Evolutionary conservation across 92 coral and sea anemone genomes (phyloP).

Genomic region (Muricea muricata): DNA sequence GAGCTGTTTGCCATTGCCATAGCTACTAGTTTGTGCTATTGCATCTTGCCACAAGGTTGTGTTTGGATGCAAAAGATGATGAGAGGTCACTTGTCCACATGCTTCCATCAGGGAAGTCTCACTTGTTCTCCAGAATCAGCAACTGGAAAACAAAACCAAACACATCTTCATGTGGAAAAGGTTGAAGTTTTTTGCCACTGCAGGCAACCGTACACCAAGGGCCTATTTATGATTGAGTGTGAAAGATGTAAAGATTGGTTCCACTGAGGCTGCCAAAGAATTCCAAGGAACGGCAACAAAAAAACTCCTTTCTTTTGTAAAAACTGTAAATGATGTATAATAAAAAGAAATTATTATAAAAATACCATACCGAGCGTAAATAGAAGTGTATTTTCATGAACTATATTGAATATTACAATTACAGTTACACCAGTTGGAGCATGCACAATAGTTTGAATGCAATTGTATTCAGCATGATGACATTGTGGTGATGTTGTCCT

Average conservation of each 20-base stretch:
- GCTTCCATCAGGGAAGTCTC: background rate
- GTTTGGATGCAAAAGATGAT: background rate
- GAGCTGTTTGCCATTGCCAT: conserved; percentile 23
- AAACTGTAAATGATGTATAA: too few relatives aligned
- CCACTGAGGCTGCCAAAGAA: too few relatives aligned
- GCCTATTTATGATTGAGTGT: background rate
- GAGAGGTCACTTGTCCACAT: background rate
- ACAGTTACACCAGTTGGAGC: too few relatives aligned
- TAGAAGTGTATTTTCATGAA: too few relatives aligned
- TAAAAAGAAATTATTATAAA: too few relatives aligned
- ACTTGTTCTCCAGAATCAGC: background rate
- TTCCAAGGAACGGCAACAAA: too few relatives aligned
- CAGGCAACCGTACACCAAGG: conserved; percentile 6
- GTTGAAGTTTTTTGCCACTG: conserved; percentile 1
- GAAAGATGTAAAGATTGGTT: background rate
- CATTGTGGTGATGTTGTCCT: too few relatives aligned
- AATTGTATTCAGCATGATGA: too few relatives aligned
- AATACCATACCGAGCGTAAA: too few relatives aligned
- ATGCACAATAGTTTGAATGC: too few relatives aligned
- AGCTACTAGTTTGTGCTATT: conserved; percentile 10
- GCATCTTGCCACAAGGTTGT: background rate
- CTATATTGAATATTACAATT: too few relatives aligned
- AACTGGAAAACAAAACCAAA: background rate
- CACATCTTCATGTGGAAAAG: background rate
- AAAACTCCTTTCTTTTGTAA: too few relatives aligned